Evolutionary conservation across 2,797 vertebrate genomes (phyloP), one percentile per base, ranked within the genome.

Genomic region (Moxostoma hubbsi): DNA sequence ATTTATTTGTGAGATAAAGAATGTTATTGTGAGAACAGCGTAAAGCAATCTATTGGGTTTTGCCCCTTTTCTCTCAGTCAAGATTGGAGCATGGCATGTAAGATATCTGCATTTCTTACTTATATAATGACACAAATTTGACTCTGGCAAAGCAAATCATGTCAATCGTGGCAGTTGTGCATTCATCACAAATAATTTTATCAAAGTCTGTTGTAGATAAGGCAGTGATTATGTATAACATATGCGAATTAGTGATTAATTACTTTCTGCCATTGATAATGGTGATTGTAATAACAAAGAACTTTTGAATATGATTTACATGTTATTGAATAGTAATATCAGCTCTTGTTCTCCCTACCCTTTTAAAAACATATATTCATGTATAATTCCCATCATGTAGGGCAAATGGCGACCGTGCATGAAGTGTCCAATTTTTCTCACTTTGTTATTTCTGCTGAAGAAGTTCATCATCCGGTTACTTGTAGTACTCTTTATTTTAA

Each of bases 101-200:
- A 77, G 70, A 62, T 45, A 54, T 15, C 76, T 18, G 49, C 50
- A 49, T 71, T n/a, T 63, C 49, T 72, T 78, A 71, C 15, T 58
- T 43, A 64, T 50, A 78, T 63, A 55, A 64, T 55, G 50, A 71
- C 36, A 55, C 24, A 55, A 24, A 24, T 24, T 24, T 24, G 1
- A 2, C 24, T 24, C 24, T 24, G 24, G 8, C 47, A 70, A 46
- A 55, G 15, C 24, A 63, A 36, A 78, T 78, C 24, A 24, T 24
- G 24, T 3, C 66, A 62, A 69, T 78, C 67, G 62, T 24, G 57
- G 36, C 62, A 53, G 57, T 46, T 7, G 24, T 47, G 24, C 24
- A 18, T 61, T 77, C n/a, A 5, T 63, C 11, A 70, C 49, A 78
- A 24, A 24, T 24, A 3, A 24, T 64, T 59, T 57, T 71, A 70